Base-by-base conservation (phyloP, 2,113 vertebrate species). In the Acrocephalus kingi region DNA sequence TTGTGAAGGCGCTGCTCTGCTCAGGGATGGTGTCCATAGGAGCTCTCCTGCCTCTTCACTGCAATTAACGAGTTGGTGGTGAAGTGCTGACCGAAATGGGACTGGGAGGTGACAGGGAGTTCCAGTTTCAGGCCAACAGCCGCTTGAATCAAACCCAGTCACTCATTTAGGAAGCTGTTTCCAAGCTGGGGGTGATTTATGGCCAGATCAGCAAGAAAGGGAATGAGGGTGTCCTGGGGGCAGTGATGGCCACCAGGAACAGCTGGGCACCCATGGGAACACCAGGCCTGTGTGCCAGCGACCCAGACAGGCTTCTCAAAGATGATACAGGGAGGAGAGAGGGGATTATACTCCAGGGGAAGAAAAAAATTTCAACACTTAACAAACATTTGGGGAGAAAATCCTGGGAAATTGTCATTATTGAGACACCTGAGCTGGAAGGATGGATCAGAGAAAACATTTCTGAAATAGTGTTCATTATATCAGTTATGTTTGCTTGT, bases 211-310 rank as follows among this genome's bases (percentile, higher is more conserved):
- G 64, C 61, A 64, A 31, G 33, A 12, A 22, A 72, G 45, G 79
- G 61, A 80, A 49, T 13, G 51, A 84, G 67, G 69, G 75, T 12
- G 54, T 46, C 31, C 64, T 17, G 55, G 37, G 55, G 23, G 28
- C 86, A 54, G 78, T 1, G 6, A 58, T 2, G 52, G 59, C 9
- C 59, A 37, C 7, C 43, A 55, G 43, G 21, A 62, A 92, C 31
- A 62, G 48, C 15, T 0, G 2, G 52, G 17, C 49, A 91, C 33
- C 23, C 1, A 4, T 0, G 1, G 30, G 54, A 45, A 66, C 48
- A 24, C 12, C 2, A 2, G 28, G 24, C 15, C 52, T 15, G 12
- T 4, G n/a, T 35, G 58, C 28, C 52, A 46, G n/a, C 0, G 1
- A 77, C 43, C 25, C 55, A 80, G 24, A 78, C 28, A 68, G 35